These are phyloP conservation scores for Tretioscincus oriximinensis DNA, from an alignment of 2,113 vertebrate species.

Conservation along the genomic window DNA sequence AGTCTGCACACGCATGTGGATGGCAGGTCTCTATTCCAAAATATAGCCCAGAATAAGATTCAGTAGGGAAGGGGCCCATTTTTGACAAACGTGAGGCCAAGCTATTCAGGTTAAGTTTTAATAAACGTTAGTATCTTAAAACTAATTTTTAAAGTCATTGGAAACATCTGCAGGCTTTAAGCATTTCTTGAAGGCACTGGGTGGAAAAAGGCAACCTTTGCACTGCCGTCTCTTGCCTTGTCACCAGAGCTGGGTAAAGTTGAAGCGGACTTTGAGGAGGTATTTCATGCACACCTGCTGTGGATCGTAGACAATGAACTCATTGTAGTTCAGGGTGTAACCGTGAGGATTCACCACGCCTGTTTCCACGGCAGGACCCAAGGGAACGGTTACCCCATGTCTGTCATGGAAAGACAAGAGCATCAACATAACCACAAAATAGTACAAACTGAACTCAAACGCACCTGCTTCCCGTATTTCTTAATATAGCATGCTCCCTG, in stretches of 20 bases:
- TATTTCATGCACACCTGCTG: conserved; percentile 84
- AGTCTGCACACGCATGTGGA: too few species aligned
- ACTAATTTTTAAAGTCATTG: background rate
- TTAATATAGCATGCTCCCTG: background rate
- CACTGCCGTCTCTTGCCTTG: background rate
- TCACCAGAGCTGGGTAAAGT: conserved; percentile 84
- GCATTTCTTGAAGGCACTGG: background rate
- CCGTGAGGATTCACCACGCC: conserved; percentile 60
- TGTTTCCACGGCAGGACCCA: conserved; percentile 78
- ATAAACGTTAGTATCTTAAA: background rate
- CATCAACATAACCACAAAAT: background rate
- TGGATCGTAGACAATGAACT: conserved; percentile 85
- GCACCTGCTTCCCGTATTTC: background rate
- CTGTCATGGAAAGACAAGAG: conserved; percentile 61
- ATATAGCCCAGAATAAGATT: too few species aligned
- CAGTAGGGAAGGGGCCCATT: too few species aligned
- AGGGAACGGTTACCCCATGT: conserved; percentile 75
- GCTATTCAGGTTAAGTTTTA: background rate
- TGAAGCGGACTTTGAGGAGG: conserved; percentile 83
- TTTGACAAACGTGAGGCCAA: background rate
- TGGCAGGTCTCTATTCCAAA: too few species aligned
- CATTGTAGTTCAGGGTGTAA: conserved; percentile 89
- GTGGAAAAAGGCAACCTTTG: background rate
- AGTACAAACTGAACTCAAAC: background rate
- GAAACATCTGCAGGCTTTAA: background rate